Percentiles rank a stretch among this genome's conserved stretches.
These are phyloP conservation scores for Myotis findleyi DNA, from an alignment of 2,797 vertebrate genomes.

Conservation along the genomic window DNA sequence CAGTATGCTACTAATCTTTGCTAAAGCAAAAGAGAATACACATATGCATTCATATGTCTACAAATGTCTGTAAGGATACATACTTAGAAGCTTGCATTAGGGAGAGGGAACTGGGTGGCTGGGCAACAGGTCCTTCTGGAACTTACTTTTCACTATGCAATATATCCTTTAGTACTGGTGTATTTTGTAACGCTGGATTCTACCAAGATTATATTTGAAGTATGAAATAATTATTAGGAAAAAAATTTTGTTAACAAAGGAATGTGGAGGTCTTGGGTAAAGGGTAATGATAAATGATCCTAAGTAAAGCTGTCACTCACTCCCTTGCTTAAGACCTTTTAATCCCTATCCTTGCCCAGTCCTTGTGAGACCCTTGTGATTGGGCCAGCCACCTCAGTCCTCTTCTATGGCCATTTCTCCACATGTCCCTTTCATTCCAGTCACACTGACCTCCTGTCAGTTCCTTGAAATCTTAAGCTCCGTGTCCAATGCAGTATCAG, in stretches of 20 bases:
- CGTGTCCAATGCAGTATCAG: background rate
- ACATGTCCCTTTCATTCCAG: background rate
- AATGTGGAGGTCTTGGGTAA: background rate
- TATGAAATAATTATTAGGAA: constrained; percentile 38
- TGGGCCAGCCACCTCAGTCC: background rate
- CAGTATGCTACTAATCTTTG: background rate
- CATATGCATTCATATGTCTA: background rate
- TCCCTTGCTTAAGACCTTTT: background rate
- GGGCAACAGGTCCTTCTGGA: background rate
- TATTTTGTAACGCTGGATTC: background rate
- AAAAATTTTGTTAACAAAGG: background rate
- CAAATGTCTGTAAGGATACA: background rate
- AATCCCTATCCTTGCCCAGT: background rate
- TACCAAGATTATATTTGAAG: background rate
- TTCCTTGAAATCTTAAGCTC: constrained; percentile 45
- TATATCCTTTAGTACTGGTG: background rate
- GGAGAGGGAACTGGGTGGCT: background rate
- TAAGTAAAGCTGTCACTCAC: background rate
- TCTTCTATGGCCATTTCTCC: background rate
- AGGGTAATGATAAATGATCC: background rate
- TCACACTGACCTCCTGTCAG: background rate
- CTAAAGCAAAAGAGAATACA: constrained; percentile 33
- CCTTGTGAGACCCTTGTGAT: background rate
- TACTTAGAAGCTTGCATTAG: background rate
- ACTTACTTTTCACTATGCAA: background rate